Base-by-base conservation (phyloP, 2,888 invertebrate genomes). In the Hypomecis punctinalis region DNA sequence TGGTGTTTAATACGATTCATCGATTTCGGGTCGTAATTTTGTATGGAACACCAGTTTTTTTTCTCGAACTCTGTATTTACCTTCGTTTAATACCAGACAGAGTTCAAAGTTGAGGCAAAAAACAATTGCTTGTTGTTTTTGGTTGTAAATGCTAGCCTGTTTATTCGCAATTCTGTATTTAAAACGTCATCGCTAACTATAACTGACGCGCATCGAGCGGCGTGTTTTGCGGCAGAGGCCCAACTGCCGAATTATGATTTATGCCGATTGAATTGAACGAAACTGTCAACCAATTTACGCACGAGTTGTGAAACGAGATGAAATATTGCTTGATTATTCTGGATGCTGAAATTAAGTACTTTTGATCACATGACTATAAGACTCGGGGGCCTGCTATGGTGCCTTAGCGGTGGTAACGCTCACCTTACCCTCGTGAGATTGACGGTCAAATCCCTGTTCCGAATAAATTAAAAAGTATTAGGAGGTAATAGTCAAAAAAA, bases 161-260 rank as follows among this genome's bases (percentile, higher is more conserved):
- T 57, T 54, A 48, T 59, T 51, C 33, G 39, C 42, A 43, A 61
- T 61, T 52, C 63, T 58, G 42, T 37, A 36, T 64, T 56, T 55
- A 9, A 11, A 40, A 59, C 57, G 57, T 53, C 63, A 57, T 64
- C 49, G 45, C 58, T 55, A 53, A 65, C 65, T 57, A 66, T 57
- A 61, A 49, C 57, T 54, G 61, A 57, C 61, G 57, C 43, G 35
- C 48, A 52, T 10, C 33, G 65, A 68, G 67, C 63, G 61, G 62
- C 66, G 52, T 71, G 70, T 75, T 74, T 72, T 69, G 70, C 67
- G 67, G 69, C 67, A 62, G 64, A 54, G 65, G 60, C 67, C 71
- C 68, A 63, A 68, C 66, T 52, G 68, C 46, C 59, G 71, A 75
- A 73, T 73, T 71, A 80, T 80, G 79, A 80, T 78, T 79, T 76